Conservation (phyloP, 2,113 vertebrate genomes). For the Panthera uncia region DNA sequence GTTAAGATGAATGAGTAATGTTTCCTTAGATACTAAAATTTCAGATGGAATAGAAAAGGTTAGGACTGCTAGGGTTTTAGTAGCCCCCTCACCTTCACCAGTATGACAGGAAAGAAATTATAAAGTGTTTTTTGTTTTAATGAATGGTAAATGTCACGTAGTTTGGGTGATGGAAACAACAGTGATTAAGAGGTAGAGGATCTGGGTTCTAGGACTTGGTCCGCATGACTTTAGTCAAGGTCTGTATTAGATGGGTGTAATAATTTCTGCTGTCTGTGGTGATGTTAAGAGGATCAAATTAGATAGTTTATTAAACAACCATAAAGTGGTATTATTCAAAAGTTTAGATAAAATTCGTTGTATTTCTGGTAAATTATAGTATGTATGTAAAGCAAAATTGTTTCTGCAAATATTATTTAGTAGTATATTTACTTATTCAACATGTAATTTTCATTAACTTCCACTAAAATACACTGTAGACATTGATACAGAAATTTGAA, state of each 20-base stretch:
- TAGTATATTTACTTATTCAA: background rate
- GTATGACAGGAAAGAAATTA: background rate
- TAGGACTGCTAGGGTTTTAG: background rate
- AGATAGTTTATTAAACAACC: slow-evolving; percentile 38
- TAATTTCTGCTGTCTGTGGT: background rate
- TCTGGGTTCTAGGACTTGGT: background rate
- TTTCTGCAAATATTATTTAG: background rate
- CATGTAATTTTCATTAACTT: slow-evolving; percentile 45
- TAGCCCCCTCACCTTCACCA: background rate
- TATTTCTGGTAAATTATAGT: slow-evolving; percentile 31
- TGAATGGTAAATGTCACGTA: background rate
- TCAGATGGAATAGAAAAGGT: background rate
- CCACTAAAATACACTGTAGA: background rate
- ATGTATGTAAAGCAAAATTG: background rate
- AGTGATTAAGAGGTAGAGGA: background rate
- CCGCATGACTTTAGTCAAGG: background rate
- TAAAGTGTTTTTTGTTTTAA: slow-evolving; percentile 28
- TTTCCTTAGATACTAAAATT: slow-evolving; percentile 20
- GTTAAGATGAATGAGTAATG: background rate
- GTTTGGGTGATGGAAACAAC: slow-evolving; percentile 6
- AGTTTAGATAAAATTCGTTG: background rate
- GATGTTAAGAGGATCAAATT: background rate
- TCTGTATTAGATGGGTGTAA: background rate
- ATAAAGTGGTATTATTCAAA: slow-evolving; percentile 30
- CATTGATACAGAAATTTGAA: slow-evolving; percentile 6